Conservation (phyloP, 2,797 vertebrate genomes). For the Macroramphosus scolopax region DNA sequence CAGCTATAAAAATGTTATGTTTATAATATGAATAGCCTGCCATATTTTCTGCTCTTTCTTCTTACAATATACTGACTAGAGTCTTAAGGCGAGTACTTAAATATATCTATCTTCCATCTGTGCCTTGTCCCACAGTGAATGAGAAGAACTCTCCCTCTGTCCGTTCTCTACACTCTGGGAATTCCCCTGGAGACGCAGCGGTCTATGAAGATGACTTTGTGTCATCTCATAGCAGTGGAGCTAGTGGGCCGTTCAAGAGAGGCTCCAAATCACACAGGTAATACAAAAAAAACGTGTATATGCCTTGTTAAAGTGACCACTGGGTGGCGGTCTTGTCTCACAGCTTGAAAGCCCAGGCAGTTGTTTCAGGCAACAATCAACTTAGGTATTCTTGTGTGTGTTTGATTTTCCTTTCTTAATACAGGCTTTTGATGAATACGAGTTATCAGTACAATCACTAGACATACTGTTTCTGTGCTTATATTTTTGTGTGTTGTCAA, state of each 20-base stretch:
- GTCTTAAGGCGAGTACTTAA: too few species aligned
- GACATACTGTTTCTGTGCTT: background rate
- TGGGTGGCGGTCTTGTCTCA: conserved; percentile 53
- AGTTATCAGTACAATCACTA: background rate
- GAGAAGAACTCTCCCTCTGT: conserved; percentile 73
- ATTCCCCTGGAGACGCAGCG: conserved; percentile 59
- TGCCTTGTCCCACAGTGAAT: conserved; percentile 61
- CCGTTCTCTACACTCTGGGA: conserved; percentile 60
- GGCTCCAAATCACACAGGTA: conserved; percentile 81
- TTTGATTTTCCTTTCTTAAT: background rate
- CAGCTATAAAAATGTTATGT: too few species aligned
- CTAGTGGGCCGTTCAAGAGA: conserved; percentile 76
- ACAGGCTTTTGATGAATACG: conserved; percentile 5
- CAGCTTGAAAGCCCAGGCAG: conserved; percentile 1
- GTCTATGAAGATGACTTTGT: conserved; percentile 91
- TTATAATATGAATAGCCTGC: too few species aligned
- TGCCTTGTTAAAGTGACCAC: conserved; percentile 47
- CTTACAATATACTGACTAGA: too few species aligned
- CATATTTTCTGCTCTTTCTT: too few species aligned
- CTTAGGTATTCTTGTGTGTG: background rate
- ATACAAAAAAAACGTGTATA: background rate
- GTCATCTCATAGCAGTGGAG: conserved; percentile 81
- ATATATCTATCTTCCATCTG: background rate
- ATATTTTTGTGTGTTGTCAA: background rate
- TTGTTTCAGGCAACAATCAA: background rate